Conservation (phyloP, 2,113 vertebrate genomes). For the human region DNA sequence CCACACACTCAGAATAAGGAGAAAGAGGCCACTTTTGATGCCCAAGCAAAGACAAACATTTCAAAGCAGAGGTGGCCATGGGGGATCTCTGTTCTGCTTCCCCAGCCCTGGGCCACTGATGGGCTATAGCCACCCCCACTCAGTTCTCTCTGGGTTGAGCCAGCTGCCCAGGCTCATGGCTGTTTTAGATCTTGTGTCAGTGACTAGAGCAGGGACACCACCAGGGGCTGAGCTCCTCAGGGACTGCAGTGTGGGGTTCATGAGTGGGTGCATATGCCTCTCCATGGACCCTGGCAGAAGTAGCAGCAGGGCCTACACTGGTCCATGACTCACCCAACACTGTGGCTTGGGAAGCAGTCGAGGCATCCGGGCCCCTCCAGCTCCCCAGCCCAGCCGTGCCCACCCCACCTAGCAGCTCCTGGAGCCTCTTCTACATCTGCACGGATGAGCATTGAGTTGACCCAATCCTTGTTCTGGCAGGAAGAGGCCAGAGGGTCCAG, state of each 20-base stretch:
- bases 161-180: neutral
- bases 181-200: neutral
- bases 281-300: neutral
- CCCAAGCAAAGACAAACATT: neutral
- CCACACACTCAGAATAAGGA: neutral
- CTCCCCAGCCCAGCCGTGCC: fast-evolving
- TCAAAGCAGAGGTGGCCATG: neutral
- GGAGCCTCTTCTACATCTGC: neutral
- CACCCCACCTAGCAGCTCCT: neutral
- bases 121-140: neutral
- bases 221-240: neutral
- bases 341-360: fast-evolving
- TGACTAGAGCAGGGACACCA: fast-evolving
- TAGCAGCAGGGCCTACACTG: neutral
- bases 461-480: neutral
- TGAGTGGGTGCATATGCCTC: fast-evolving
- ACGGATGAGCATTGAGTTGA: neutral
- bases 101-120: too few relatives aligned
- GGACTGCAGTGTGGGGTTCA: neutral
- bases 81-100: neutral
- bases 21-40: neutral
- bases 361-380: neutral
- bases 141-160: neutral
- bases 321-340: neutral
- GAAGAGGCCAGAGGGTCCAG: neutral